Evolutionary conservation across 2,888 invertebrate genomes (phyloP).

Genomic region (Dorcus parallelipipedus): DNA sequence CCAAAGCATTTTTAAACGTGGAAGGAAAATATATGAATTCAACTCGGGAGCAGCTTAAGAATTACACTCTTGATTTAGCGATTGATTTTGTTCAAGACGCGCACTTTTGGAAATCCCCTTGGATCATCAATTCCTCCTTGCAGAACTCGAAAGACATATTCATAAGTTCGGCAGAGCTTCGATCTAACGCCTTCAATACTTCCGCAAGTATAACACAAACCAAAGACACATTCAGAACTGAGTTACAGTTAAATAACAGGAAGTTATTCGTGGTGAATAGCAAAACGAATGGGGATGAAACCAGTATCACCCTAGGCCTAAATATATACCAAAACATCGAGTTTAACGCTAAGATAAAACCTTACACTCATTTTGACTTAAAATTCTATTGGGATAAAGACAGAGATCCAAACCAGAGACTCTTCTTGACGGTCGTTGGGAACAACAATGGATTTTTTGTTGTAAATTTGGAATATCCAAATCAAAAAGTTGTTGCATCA

Average conservation of each 20-base stretch:
- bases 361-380: conserved; percentile 23
- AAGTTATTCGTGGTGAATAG: conserved; percentile 20
- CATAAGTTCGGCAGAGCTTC: conserved; percentile 18
- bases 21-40: conserved; percentile 25
- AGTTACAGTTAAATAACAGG: conserved; percentile 25
- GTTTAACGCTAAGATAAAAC: conserved; percentile 17
- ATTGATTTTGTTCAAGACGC: conserved; percentile 19
- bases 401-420: conserved; percentile 20
- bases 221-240: conserved; percentile 14
- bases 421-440: conserved; percentile 20
- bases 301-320: conserved; percentile 21
- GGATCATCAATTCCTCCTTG: conserved; percentile 22
- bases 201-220: conserved; percentile 21
- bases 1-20: conserved; percentile 15
- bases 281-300: conserved; percentile 11
- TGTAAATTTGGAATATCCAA: conserved; percentile 26
- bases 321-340: conserved; percentile 32
- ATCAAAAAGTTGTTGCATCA: conserved; percentile 25
- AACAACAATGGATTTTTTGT: conserved; percentile 24
- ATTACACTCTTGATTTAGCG: conserved; percentile 20
- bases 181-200: conserved; percentile 16
- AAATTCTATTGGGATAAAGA: conserved; percentile 31
- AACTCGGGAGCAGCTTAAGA: conserved; percentile 19
- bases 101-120: conserved; percentile 18
- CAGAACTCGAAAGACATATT: conserved; percentile 25